Evolutionary conservation across 1,140 invertebrate species (phyloP), one percentile per base, ranked within the genome.

Genomic region (Diploscapter pachys): DNA sequence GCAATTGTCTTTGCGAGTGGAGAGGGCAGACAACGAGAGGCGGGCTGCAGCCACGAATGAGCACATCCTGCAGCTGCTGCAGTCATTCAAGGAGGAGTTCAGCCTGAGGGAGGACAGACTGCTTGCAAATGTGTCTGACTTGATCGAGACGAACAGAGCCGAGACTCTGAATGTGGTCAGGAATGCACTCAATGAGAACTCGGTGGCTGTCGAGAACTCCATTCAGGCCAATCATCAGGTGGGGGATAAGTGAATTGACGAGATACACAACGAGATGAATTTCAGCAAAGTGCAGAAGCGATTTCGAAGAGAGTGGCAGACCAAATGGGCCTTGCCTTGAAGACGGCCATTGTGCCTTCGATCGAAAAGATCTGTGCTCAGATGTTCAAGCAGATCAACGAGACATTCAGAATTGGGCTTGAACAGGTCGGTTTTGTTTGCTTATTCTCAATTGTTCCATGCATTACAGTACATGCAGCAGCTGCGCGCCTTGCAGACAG

Each of bases 341-440:
- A 11, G 56, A 5, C 6, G 5, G 70, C 49, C 48, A 67, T 73
- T 4, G 62, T 73, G 50, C 72, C 70, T 49, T 31, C 66, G 31
- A 51, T 74, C 71, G 70, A 73, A 13, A n/a, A 51, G 13, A 48
- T 73, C n/a, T 72, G 67, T 50, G 51, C 50, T 5, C 71, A 71
- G 54, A 48, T 96, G 89, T 94, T 94, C 81, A 88, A 90, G 54
- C 93, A 96, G 88, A 89, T 96, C 3, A 93, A 94, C 84, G 91
- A 93, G 11, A 89, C 91, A 3, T 96, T 96, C 85, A 90, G 90
- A 59, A 89, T 89, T 78, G 94, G 94, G 77, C 93, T 92, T 3
- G 91, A 90, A 82, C 93, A 96, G 87, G 13, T 68, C 52, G 51
- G 66, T 13, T 62, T 51, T 62, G 51, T 64, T 48, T 57, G 64